Evolutionary conservation across 2,113 vertebrate species (phyloP), one percentile per base, ranked within the genome.

Genomic region (Alexandromys fortis): DNA sequence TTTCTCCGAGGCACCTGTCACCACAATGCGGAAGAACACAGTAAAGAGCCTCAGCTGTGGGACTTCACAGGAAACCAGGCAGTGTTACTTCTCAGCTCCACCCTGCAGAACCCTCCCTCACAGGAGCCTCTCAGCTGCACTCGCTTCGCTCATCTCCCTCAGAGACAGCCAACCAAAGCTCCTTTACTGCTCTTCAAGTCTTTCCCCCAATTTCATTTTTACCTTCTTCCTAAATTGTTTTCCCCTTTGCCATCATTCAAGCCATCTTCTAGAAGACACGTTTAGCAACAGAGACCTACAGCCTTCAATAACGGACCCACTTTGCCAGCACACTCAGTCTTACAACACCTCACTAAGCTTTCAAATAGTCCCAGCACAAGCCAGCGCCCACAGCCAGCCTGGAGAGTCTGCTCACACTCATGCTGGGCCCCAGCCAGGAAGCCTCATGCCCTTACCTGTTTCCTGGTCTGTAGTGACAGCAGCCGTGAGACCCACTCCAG

Each of bases 401-500:
- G 73, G 61, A 55, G 21, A n/a, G 42, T 22, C 58, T 21, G 55
- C 11, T 52, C 85, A 30, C 26, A 55, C 10, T 89, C 83, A 61
- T 3, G 16, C 7, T 3, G 1, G 63, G 61, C 22, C 10, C 92
- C 33, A 12, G 61, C 88, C 55, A 77, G 87, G 4, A 0, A 89
- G 30, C 47, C 65, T 67, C 24, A 3, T 9, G 0, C 38, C 45
- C 98, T 98, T 98, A 99, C 99, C 99, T 0, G 99, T 99, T 98
- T 99, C 99, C 97, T 99, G 99, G 97, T 99, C 99, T 0, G 99
- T 99, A 96, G 99, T 99, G 97, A 99, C 99, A 0, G 99, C 99
- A 0, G 99, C 99, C 0, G 99, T 99, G 87, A 99, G 98, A 87
- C 99, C 99, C 7, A 99, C 99, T 0, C 99, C 99, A 0, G 99